A percentile compares a stretch with the other conserved stretches of the same genome.
Evolutionary conservation across 2,888 invertebrate species (phyloP).

Genomic region (Calephelis perditalis): DNA sequence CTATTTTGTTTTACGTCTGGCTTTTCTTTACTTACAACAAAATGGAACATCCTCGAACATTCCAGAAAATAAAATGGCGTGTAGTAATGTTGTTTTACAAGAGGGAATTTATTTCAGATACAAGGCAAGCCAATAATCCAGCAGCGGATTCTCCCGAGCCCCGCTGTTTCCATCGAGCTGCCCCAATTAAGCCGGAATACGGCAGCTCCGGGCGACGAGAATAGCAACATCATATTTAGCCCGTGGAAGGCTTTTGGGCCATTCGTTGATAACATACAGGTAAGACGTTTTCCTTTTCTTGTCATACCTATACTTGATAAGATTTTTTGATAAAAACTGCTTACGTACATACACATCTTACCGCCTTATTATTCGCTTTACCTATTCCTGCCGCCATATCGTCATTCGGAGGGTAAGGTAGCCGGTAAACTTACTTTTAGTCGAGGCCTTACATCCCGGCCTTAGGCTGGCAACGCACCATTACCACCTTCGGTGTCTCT

Average conservation of each 20-base stretch:
- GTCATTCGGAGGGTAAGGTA: too few species aligned
- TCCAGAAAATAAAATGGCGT: constrained; percentile 5
- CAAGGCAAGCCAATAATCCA: constrained; percentile 70
- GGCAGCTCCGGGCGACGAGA: constrained; percentile 55
- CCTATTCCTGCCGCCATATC: too few species aligned
- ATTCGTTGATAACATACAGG: constrained; percentile 69
- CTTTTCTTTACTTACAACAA: not conserved
- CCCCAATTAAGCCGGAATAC: constrained; percentile 48
- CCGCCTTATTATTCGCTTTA: too few species aligned
- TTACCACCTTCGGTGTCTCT: too few species aligned
- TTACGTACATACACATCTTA: too few species aligned
- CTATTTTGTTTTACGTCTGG: too few species aligned
- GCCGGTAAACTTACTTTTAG: too few species aligned
- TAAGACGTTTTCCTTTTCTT: constrained; percentile 24
- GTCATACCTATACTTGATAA: too few species aligned
- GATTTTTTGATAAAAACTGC: too few species aligned
- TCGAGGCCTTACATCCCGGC: too few species aligned
- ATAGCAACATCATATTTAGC: constrained; percentile 69
- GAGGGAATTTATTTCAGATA: constrained; percentile 44
- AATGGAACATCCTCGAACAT: constrained; percentile 4
- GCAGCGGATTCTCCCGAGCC: constrained; percentile 66
- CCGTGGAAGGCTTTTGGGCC: constrained; percentile 73
- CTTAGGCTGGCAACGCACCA: too few species aligned
- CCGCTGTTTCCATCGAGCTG: constrained; percentile 59
- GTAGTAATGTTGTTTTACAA: constrained; percentile 6